Conservation (phyloP, 2,888 invertebrate species). For the Pomacea canaliculata region DNA sequence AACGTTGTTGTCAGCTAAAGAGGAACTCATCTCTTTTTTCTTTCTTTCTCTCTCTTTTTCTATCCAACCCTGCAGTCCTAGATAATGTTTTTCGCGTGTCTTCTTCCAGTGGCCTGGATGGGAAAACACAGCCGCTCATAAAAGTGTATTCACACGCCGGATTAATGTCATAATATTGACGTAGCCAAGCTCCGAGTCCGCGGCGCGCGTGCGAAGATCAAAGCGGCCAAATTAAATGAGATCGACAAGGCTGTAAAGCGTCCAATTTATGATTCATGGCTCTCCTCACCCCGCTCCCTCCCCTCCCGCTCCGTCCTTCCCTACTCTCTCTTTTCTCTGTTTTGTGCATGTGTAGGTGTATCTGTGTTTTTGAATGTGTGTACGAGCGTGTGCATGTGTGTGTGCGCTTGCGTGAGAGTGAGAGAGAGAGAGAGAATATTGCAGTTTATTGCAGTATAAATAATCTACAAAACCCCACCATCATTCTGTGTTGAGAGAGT, state of each 20-base stretch:
- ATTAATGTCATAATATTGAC: conserved; percentile 24
- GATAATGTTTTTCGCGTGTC: neutral
- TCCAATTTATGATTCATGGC: conserved; percentile 15
- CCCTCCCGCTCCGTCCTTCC: conserved; percentile 7
- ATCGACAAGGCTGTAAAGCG: neutral
- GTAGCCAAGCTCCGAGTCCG: neutral
- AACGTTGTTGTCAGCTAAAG: too few relatives aligned
- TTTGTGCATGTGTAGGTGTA: neutral
- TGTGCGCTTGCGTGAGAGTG: neutral
- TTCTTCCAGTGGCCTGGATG: neutral
- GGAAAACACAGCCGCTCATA: conserved; percentile 14
- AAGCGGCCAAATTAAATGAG: conserved; percentile 3
- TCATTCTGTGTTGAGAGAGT: too few relatives aligned
- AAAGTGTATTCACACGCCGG: conserved; percentile 2
- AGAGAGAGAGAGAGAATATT: neutral
- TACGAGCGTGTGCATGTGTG: neutral
- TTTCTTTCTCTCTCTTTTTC: neutral
- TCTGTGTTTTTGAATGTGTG: conserved; percentile 3
- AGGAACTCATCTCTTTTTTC: neutral
- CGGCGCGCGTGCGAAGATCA: neutral
- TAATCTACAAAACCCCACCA: too few relatives aligned
- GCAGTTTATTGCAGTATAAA: too few relatives aligned
- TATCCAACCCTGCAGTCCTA: too few relatives aligned
- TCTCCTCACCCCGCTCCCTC: neutral
- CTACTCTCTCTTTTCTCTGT: conserved; percentile 4